A percentile compares a stretch with the other conserved stretches of the same genome.
phyloP scores from a whole-genome alignment of 35 echinoderm and acorn worm genomes.

The Strongylocentrotus purpuratus region DNA sequence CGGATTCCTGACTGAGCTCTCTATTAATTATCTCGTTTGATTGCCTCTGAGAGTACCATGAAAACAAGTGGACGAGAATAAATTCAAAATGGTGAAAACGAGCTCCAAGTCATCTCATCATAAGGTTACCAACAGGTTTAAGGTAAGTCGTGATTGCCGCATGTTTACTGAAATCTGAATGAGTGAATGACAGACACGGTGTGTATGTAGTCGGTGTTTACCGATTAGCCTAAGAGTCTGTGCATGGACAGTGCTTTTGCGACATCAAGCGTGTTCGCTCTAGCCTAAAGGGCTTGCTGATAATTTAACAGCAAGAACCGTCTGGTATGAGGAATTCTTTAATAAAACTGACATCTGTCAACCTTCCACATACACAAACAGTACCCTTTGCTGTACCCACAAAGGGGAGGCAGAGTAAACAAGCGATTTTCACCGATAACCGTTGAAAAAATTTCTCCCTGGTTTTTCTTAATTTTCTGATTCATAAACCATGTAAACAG shows the following conservation, averaged over 20 bases:
- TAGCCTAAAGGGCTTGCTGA: too few relatives aligned
- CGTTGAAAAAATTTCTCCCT: too few relatives aligned
- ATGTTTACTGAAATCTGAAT: not conserved
- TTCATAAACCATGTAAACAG: too few relatives aligned
- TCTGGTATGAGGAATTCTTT: too few relatives aligned
- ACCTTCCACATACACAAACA: too few relatives aligned
- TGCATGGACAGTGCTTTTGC: not conserved
- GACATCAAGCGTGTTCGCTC: not conserved
- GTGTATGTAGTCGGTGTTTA: not conserved
- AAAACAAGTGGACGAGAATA: not conserved
- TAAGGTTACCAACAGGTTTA: slow-evolving; percentile 50
- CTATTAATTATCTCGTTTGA: not conserved
- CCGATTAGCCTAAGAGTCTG: not conserved
- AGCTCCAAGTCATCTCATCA: slow-evolving; percentile 63
- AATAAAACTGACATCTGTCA: too few relatives aligned
- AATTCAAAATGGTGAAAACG: slow-evolving; percentile 1
- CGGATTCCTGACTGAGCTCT: not conserved
- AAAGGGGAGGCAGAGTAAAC: too few relatives aligned
- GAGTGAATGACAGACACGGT: not conserved
- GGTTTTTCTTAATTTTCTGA: too few relatives aligned
- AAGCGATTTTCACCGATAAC: too few relatives aligned
- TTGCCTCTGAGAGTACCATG: not conserved
- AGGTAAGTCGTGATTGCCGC: not conserved
- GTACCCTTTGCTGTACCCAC: too few relatives aligned
- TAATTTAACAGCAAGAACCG: too few relatives aligned